These are phyloP conservation scores for Clunio marinus DNA, from an alignment of 2,888 invertebrate genomes.

Conservation along the genomic window DNA sequence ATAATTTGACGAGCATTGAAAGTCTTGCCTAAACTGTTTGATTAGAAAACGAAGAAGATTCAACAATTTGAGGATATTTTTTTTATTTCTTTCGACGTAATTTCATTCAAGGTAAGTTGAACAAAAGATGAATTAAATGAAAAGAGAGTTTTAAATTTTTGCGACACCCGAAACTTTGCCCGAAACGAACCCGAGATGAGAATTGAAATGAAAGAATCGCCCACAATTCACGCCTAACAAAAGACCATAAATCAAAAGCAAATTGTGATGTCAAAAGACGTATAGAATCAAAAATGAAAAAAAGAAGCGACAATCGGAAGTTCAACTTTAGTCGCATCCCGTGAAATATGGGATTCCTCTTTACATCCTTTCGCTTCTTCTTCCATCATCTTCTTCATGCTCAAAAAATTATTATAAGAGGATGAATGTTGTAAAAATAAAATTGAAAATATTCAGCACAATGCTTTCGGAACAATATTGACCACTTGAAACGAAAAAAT, in stretches of 20 bases:
- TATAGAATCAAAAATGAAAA: background rate
- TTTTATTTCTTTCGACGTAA: background rate
- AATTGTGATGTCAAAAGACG: conserved; percentile 7
- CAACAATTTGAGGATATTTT: conserved; percentile 17
- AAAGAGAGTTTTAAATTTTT: background rate
- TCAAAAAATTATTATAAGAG: background rate
- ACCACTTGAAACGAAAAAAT: conserved; percentile 20
- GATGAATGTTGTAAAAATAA: background rate
- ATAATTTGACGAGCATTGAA: background rate
- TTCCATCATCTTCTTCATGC: background rate
- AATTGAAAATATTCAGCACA: background rate
- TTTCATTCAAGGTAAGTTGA: conserved; percentile 2
- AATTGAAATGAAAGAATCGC: background rate
- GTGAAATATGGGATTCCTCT: background rate
- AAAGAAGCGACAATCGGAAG: conserved; percentile 17
- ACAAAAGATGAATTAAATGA: background rate
- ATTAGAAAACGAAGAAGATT: too few relatives aligned
- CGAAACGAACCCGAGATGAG: background rate
- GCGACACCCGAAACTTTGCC: conserved; percentile 8
- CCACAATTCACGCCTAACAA: background rate
- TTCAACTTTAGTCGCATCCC: conserved; percentile 9
- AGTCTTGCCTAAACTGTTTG: too few relatives aligned
- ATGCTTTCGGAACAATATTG: conserved; percentile 14
- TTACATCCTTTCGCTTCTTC: background rate
- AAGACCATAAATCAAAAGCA: conserved; percentile 23